Percentiles rank a stretch among this genome's conserved stretches.
These are phyloP conservation scores for Leptodactylus fuscus DNA, from an alignment of 2,113 vertebrate genomes.

Conservation along the genomic window DNA sequence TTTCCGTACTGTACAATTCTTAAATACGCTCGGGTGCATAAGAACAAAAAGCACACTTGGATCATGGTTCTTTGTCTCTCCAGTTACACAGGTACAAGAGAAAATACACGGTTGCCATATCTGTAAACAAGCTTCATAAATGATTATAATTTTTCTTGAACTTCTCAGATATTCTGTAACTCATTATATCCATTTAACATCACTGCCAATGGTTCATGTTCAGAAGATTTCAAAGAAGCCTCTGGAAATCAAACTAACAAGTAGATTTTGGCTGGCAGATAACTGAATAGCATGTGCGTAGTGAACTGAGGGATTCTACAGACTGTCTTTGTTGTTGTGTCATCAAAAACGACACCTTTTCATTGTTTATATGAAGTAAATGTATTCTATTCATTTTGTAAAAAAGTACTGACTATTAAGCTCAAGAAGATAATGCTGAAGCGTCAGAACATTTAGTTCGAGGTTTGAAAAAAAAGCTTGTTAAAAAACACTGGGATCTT, in stretches of 20 bases:
- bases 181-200: constrained; percentile 47
- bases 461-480: not conserved
- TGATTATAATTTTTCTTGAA: constrained; percentile 27
- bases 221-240: constrained; percentile 32
- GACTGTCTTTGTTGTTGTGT: constrained; percentile 14
- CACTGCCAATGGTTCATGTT: constrained; percentile 37
- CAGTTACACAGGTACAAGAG: not conserved
- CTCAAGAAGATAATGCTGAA: not conserved
- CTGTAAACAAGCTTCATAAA: constrained; percentile 40
- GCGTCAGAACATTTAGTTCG: constrained; percentile 6
- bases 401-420: not conserved
- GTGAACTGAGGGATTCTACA: not conserved
- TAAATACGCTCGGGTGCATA: not conserved
- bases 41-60: not conserved
- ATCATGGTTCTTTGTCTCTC: not conserved
- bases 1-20: not conserved
- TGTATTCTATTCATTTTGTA: not conserved
- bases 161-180: constrained; percentile 8
- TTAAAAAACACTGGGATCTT: constrained; percentile 14
- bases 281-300: not conserved
- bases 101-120: not conserved
- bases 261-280: constrained; percentile 32
- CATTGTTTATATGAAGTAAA: constrained; percentile 10
- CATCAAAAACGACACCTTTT: not conserved
- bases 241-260: constrained; percentile 41